Base-by-base conservation (phyloP, 2,113 vertebrate genomes). In the Phodopus roborovskii region DNA sequence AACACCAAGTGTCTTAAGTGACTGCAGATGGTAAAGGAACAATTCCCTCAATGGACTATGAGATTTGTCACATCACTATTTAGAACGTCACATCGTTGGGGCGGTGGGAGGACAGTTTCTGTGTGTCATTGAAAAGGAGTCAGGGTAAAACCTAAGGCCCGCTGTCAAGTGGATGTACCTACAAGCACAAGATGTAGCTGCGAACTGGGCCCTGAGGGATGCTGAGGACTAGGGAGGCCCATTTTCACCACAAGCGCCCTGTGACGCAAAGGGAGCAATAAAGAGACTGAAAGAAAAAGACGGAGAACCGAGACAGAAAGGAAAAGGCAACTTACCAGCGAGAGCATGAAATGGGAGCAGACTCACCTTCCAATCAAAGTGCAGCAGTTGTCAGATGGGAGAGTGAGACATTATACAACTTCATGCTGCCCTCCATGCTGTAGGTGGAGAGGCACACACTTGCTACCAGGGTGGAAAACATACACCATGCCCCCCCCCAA, bases 21-120 rank as follows among this genome's bases (percentile, higher is more conserved):
- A 28, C 7, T 53, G 2, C 85, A 60, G 92, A 42, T 1, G 62
- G 94, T 4, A 26, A 56, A 28, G 77, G 2, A 17, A n/a, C 24
- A 8, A 30, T 33, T 2, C 2, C 10, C 4, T 6, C 4, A 22
- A 28, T 78, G 53, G 12, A 9, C 7, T 4, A 0, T 17, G 33
- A n/a, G 13, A 12, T 26, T 53, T 71, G 64, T 53, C 13, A 3
- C 48, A 26, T n/a, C 22, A 0, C 20, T 7, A 10, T n/a, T n/a
- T n/a, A n/a, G 3, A 26, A n/a, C 62, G 5, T 8, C 8, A 20
- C 9, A 13, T 20, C 60, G 0, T 11, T 0, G 8, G 36, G 1
- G 5, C 39, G 13, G 11, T 30, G 17, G 15, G 0, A 16, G 7
- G 3, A 24, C n/a, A 0, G 42, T 28, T 26, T 24, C 8, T 13